Conservation (phyloP, 2,888 invertebrate genomes). For the Aphidoletes aphidimyza region DNA sequence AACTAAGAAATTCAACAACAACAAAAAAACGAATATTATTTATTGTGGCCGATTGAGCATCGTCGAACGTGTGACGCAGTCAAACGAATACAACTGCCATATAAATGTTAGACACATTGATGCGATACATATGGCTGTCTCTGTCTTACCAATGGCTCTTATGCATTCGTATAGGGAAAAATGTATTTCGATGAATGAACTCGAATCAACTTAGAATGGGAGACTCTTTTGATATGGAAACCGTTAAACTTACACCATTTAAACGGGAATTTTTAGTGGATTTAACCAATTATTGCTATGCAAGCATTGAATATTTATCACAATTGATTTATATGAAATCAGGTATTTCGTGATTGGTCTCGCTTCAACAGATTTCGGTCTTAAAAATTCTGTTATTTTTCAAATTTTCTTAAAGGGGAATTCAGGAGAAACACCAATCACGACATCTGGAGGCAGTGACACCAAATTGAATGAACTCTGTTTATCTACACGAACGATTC, state of each 20-base stretch:
- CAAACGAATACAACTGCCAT: constrained; percentile 52
- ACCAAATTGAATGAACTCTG: background rate
- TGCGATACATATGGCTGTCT: background rate
- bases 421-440: background rate
- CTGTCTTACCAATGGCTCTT: background rate
- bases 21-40: constrained; percentile 16
- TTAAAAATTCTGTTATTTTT: background rate
- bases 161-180: too few relatives aligned
- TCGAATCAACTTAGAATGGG: background rate
- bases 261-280: background rate
- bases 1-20: background rate
- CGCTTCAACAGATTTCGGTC: too few relatives aligned
- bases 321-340: background rate
- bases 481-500: background rate
- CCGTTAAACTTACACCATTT: constrained; percentile 16
- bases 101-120: background rate
- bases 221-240: background rate
- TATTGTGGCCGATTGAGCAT: constrained; percentile 5
- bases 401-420: background rate
- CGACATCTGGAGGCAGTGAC: background rate
- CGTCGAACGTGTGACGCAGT: constrained; percentile 24
- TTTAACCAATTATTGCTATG: background rate
- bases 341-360: too few relatives aligned
- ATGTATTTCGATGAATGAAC: background rate
- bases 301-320: background rate